Evolutionary conservation across 2,888 invertebrate genomes (phyloP).

Genomic region (Tenthredo notha): DNA sequence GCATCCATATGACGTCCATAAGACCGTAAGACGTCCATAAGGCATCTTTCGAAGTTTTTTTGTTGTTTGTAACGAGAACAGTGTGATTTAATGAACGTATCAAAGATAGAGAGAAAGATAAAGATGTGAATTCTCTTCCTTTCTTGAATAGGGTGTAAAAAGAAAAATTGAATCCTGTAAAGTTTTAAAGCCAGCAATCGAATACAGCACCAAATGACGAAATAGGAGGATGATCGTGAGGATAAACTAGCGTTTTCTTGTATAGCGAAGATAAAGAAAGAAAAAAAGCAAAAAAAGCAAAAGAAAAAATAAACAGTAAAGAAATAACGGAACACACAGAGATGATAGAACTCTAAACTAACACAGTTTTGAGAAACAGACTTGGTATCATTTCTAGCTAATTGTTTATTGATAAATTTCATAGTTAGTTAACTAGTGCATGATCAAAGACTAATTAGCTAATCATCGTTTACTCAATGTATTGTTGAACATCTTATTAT

Average conservation of each 20-base stretch:
- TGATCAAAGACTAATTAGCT: conserved; percentile 24
- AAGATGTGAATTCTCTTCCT: neutral
- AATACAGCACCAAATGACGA: conserved; percentile 3
- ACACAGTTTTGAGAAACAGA: neutral
- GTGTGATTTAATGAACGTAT: too few species aligned
- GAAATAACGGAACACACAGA: neutral
- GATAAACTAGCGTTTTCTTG: neutral
- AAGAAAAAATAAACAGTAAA: too few species aligned
- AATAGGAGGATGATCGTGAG: neutral
- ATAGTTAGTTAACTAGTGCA: conserved; percentile 35
- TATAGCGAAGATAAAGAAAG: too few species aligned
- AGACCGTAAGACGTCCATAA: too few species aligned
- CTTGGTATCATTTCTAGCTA: conserved; percentile 8
- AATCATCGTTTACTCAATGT: conserved; percentile 38
- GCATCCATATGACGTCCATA: too few species aligned
- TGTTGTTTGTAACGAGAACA: too few species aligned
- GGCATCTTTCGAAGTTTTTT: too few species aligned
- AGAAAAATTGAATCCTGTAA: neutral
- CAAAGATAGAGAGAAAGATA: too few species aligned
- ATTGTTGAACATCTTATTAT: conserved; percentile 4
- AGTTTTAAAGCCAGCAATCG: neutral
- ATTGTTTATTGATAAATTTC: neutral
- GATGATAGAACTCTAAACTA: neutral
- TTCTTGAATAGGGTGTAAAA: neutral
- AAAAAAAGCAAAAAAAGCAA: too few species aligned